These are phyloP conservation scores for Archaeoteleia sp. DNA, from an alignment of 2,888 invertebrate genomes.

Conservation along the genomic window DNA sequence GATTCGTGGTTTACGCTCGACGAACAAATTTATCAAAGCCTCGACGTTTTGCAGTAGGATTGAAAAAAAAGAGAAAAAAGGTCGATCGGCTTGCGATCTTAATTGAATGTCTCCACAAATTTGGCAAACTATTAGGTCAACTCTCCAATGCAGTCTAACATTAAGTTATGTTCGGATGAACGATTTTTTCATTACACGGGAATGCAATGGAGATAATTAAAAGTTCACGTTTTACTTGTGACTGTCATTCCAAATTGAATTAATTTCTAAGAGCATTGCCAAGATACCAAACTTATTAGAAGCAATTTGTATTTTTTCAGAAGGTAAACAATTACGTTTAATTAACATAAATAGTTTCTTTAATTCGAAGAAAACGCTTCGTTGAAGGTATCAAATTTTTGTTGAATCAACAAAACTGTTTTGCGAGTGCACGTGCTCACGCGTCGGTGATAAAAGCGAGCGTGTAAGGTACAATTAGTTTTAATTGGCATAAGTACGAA, in stretches of 20 bases:
- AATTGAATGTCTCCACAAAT: constrained; percentile 40
- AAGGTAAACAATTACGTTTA: too few relatives aligned
- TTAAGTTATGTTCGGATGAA: not conserved
- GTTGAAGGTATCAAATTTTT: constrained; percentile 19
- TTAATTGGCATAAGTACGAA: constrained; percentile 45
- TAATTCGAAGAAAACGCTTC: too few relatives aligned
- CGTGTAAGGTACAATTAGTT: constrained; percentile 42
- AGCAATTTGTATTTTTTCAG: too few relatives aligned
- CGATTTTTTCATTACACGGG: not conserved
- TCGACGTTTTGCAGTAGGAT: constrained; percentile 20
- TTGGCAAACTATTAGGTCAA: constrained; percentile 14
- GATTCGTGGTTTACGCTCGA: constrained; percentile 36
- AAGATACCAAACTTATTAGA: too few relatives aligned
- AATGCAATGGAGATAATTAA: too few relatives aligned
- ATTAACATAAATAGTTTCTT: too few relatives aligned
- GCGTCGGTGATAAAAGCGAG: constrained; percentile 27
- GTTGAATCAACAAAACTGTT: too few relatives aligned
- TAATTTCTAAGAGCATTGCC: too few relatives aligned
- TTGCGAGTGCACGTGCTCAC: constrained; percentile 7
- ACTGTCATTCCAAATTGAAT: too few relatives aligned
- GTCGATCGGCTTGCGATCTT: constrained; percentile 33
- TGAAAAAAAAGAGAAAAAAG: constrained; percentile 12
- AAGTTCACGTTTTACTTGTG: too few relatives aligned
- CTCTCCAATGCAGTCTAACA: not conserved
- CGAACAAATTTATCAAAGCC: constrained; percentile 50